Percentiles rank a stretch among this genome's conserved stretches.
Conservation (phyloP, 2,797 vertebrate species). For the Coreius guichenoti region DNA sequence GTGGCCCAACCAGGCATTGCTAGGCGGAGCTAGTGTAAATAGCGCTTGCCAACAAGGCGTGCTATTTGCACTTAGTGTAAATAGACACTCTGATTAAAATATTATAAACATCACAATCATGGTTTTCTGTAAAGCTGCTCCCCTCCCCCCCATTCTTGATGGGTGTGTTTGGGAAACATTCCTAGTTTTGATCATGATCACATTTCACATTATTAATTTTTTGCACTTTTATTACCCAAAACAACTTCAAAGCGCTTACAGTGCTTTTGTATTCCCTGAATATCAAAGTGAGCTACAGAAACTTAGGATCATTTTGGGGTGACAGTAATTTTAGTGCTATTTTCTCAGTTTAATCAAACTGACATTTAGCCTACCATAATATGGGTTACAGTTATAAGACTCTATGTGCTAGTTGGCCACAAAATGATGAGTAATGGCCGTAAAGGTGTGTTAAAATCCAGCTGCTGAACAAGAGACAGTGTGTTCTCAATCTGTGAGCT, state of each 20-base stretch:
- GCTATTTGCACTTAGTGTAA: too few species aligned
- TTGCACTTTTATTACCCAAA: not conserved
- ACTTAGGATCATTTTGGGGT: not conserved
- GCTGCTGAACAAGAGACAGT: not conserved
- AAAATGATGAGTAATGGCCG: not conserved
- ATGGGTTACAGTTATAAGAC: not conserved
- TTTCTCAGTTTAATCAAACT: not conserved
- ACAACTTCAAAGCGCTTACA: not conserved
- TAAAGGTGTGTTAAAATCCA: not conserved
- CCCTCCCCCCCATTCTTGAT: too few species aligned
- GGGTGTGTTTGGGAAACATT: not conserved
- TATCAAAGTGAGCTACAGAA: not conserved
- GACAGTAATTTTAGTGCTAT: not conserved
- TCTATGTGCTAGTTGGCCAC: not conserved
- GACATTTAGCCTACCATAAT: too few species aligned
- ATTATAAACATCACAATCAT: not conserved
- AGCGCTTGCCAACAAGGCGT: too few species aligned
- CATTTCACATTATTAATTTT: not conserved
- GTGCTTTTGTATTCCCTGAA: not conserved
- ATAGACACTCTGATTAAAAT: not conserved
- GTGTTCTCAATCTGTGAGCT: constrained; percentile 40
- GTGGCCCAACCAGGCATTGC: too few species aligned
- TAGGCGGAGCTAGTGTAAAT: too few species aligned
- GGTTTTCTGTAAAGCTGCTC: not conserved
- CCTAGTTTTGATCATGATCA: not conserved